Percentiles rank a stretch among this genome's conserved stretches.
Conservation (phyloP, 2,797 vertebrate species). For the Sphaeramia orbicularis region DNA sequence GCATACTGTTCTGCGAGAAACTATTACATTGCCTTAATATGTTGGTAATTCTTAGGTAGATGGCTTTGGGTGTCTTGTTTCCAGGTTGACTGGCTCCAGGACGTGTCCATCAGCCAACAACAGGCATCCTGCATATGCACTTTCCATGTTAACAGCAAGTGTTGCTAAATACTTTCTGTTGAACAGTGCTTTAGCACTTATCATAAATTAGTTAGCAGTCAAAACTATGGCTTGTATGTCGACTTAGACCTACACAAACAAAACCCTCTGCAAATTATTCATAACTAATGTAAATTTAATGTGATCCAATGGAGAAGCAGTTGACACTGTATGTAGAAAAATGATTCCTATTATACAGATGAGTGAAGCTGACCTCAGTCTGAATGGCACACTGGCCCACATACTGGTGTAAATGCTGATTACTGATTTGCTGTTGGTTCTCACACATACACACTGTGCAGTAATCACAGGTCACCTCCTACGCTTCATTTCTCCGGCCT, state of each 20-base stretch:
- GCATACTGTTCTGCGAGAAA: background rate
- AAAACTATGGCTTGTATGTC: slow-evolving; percentile 7
- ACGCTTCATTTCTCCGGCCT: slow-evolving; percentile 50
- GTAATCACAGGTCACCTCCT: slow-evolving; percentile 70
- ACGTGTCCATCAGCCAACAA: background rate
- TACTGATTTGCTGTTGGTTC: slow-evolving; percentile 22
- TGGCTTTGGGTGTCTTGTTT: background rate
- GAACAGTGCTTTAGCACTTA: slow-evolving; percentile 4
- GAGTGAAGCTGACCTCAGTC: slow-evolving; percentile 28
- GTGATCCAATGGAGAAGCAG: slow-evolving; percentile 11
- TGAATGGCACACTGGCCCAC: slow-evolving; percentile 45
- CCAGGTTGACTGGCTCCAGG: background rate
- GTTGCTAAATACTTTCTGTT: slow-evolving; percentile 2
- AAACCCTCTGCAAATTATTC: slow-evolving; percentile 39
- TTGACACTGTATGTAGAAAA: background rate
- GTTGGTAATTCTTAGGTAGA: background rate
- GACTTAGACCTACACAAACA: slow-evolving; percentile 2
- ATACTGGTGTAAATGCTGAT: slow-evolving; percentile 49
- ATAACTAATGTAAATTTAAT: slow-evolving; percentile 35
- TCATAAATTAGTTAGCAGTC: slow-evolving; percentile 53
- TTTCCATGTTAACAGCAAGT: slow-evolving; percentile 18
- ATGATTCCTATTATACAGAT: slow-evolving; percentile 23
- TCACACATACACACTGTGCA: slow-evolving; percentile 29
- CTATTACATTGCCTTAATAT: background rate
- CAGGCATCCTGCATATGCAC: background rate